phyloP scores from a whole-genome alignment of 2,888 invertebrate genomes.

The Neoscelio sp. region DNA sequence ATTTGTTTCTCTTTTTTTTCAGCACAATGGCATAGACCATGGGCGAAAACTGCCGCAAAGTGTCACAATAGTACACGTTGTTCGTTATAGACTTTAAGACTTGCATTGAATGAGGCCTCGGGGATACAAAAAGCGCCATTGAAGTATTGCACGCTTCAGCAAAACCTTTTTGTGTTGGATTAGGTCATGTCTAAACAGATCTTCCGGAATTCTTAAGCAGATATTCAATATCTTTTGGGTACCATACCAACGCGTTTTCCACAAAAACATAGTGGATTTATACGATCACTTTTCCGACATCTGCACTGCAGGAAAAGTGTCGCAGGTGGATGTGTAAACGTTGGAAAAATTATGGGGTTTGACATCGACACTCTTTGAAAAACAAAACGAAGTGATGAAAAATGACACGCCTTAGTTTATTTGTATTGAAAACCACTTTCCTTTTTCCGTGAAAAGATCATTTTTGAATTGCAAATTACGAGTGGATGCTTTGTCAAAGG shows the following conservation, averaged over 20 bases:
- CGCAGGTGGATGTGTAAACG: conserved; percentile 19
- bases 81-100: conserved; percentile 42
- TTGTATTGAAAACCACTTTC: no score
- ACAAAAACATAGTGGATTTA: no score
- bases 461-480: no score
- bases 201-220: conserved; percentile 38
- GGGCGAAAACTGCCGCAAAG: conserved; percentile 44
- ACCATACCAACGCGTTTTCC: no score
- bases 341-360: not conserved
- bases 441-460: no score
- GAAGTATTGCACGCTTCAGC: conserved; percentile 54
- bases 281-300: conserved; percentile 29
- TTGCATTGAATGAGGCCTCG: conserved; percentile 29
- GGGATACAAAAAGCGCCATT: conserved; percentile 49
- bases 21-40: conserved; percentile 25
- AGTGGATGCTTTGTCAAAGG: no score
- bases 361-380: not conserved
- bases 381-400: no score
- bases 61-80: conserved; percentile 50
- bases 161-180: conserved; percentile 56
- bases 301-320: conserved; percentile 14
- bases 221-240: conserved; percentile 29
- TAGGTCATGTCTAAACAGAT: conserved; percentile 61
- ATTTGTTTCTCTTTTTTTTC: conserved; percentile 35
- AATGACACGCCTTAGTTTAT: no score